Evolutionary conservation across 2,113 vertebrate species (phyloP), one percentile per base, ranked within the genome.

Genomic region (Cyprinodon tularosa): DNA sequence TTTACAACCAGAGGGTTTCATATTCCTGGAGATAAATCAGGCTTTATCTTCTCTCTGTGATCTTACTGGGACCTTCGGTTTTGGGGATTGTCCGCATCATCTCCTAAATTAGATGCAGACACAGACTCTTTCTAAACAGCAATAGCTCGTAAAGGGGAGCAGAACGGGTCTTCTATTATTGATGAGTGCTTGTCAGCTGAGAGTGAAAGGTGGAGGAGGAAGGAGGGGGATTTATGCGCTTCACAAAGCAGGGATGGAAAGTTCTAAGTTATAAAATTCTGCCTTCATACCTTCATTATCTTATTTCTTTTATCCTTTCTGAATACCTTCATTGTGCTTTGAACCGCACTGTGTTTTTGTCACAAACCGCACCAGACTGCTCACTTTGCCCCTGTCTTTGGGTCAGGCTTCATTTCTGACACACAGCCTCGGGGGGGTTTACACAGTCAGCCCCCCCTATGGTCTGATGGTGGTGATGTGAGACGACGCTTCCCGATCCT

Each of bases 381-480:
- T 72, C 44, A 64, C 22, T 10, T 60, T 15, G 13, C 47, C 36
- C 78, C 42, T 65, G 61, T 80, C 84, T 59, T 68, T 77, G 76
- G 84, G 78, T 84, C 81, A 73, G 62, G 15, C 71, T 68, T 17
- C 62, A 62, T 80, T 73, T 15, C 76, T 91, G 88, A 86, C 91
- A 91, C 89, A 88, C 78, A 86, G 82, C 91, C 88, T 72, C 36
- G 2, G 82, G 50, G 91, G 66, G 62, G 66, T 4, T 17, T 77
- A 60, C 73, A 63, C 72, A 78, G 63, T 50, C 5, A 71, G 22
- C 29, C 36, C 45, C 66, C 3, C 29, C 38, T 40, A 62, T 4
- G 11, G 36, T 82, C 17, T 87, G 82, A 88, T 87, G 83, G 88
- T 2, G 29, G 20, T 50, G 77, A 91, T 84, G 39, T 17, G 71